Evolutionary conservation across 1,140 invertebrate genomes (phyloP).

Genomic region (Zaprionus taronus): DNA sequence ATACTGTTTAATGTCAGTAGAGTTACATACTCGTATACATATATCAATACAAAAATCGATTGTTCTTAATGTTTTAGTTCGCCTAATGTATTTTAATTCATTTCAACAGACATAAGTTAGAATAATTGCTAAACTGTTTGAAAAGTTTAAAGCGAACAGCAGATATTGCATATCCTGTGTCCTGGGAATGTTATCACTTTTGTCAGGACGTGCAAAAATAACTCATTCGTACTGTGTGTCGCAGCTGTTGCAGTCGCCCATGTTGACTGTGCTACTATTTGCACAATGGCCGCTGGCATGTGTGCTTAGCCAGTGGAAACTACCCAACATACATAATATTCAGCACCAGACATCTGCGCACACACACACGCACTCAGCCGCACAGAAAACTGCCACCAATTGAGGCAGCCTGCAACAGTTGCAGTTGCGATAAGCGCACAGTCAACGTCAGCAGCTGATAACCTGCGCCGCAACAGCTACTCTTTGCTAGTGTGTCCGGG

Average conservation of each 20-base stretch:
- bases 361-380: not conserved
- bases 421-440: slow-evolving; percentile 26
- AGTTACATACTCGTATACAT: not conserved
- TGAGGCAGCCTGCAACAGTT: slow-evolving; percentile 27
- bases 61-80: not conserved
- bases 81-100: not conserved
- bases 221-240: slow-evolving; percentile 33
- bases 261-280: slow-evolving; percentile 28
- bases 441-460: slow-evolving; percentile 28
- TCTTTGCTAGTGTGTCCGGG: not conserved
- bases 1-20: no score
- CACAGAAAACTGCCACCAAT: not conserved
- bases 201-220: slow-evolving; percentile 17
- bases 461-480: slow-evolving; percentile 20
- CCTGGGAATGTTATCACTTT: slow-evolving; percentile 25
- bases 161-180: not conserved
- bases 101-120: not conserved
- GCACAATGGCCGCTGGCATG: slow-evolving; percentile 29
- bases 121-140: not conserved
- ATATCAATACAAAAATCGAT: not conserved
- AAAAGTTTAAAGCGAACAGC: not conserved
- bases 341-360: not conserved
- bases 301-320: slow-evolving; percentile 36
- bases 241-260: not conserved
- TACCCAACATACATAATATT: not conserved